These are phyloP conservation scores for Drosophila trapezifrons DNA, from an alignment of 1,140 invertebrate genomes.

Conservation along the genomic window DNA sequence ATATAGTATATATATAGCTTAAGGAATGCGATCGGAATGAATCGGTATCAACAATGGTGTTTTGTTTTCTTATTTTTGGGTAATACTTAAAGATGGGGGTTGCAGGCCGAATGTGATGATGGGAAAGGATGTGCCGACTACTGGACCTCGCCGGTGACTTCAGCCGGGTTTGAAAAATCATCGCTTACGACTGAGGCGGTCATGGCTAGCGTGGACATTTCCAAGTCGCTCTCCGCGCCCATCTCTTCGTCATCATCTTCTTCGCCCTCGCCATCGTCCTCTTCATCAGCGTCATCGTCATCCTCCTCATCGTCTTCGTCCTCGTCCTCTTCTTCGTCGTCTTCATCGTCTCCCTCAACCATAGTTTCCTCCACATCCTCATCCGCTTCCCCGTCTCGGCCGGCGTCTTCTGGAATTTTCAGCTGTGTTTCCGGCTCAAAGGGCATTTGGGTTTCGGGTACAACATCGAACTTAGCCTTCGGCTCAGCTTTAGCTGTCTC, in stretches of 20 bases:
- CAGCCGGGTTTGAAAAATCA: slow-evolving; percentile 19
- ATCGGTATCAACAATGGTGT: slow-evolving; percentile 53
- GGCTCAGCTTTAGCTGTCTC: neutral
- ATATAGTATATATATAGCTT: slow-evolving; percentile 53
- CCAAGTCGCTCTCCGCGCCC: slow-evolving; percentile 34
- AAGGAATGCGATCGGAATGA: slow-evolving; percentile 75
- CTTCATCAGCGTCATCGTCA: slow-evolving; percentile 13
- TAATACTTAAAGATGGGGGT: slow-evolving; percentile 61
- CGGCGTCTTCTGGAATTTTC: neutral
- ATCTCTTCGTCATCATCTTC: slow-evolving; percentile 23
- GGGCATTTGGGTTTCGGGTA: slow-evolving; percentile 28
- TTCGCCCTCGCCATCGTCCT: slow-evolving; percentile 24
- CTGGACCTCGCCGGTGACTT: slow-evolving; percentile 24
- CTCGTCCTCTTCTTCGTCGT: slow-evolving; percentile 6
- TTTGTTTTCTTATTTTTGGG: slow-evolving; percentile 19
- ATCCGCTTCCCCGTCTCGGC: slow-evolving; percentile 1
- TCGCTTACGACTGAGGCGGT: slow-evolving; percentile 32
- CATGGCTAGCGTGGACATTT: slow-evolving; percentile 35
- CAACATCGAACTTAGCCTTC: neutral
- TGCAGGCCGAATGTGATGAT: neutral
- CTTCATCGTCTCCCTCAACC: slow-evolving; percentile 2
- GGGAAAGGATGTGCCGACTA: slow-evolving; percentile 8
- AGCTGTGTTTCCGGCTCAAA: slow-evolving; percentile 21
- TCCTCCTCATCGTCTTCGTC: slow-evolving; percentile 20
- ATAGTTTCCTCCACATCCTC: slow-evolving; percentile 9